Conservation (phyloP, 1,140 invertebrate species). For the Neomicropteryx cornuta region DNA sequence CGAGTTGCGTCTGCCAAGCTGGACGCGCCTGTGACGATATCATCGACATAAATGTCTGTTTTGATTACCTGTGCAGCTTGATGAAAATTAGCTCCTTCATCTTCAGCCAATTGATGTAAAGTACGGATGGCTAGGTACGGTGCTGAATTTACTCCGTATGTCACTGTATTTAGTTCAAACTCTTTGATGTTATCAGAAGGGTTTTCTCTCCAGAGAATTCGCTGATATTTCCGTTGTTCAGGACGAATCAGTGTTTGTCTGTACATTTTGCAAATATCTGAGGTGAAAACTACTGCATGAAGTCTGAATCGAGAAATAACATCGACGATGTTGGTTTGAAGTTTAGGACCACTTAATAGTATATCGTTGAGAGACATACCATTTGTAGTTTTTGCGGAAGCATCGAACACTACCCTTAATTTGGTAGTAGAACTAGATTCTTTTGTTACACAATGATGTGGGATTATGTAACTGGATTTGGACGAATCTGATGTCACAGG, state of each 20-base stretch:
- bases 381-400: slow-evolving; percentile 15
- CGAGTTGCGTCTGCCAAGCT: slow-evolving; percentile 4
- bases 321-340: slow-evolving; percentile 19
- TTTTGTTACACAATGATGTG: slow-evolving; percentile 21
- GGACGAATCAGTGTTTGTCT: slow-evolving; percentile 14
- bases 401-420: slow-evolving; percentile 26
- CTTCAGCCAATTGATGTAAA: slow-evolving; percentile 16
- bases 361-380: slow-evolving; percentile 25
- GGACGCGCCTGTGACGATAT: slow-evolving; percentile 13
- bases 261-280: slow-evolving; percentile 25
- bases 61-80: slow-evolving; percentile 12
- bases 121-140: slow-evolving; percentile 20
- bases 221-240: slow-evolving; percentile 18
- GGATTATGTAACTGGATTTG: slow-evolving; percentile 15
- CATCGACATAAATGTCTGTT: slow-evolving; percentile 20
- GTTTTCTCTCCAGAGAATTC: slow-evolving; percentile 24
- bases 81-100: slow-evolving; percentile 11
- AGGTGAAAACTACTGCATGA: slow-evolving; percentile 18
- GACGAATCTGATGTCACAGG: not conserved
- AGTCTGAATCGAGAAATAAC: slow-evolving; percentile 22
- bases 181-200: slow-evolving; percentile 11
- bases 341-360: slow-evolving; percentile 21
- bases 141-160: slow-evolving; percentile 24
- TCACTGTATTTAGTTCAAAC: slow-evolving; percentile 21
- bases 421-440: slow-evolving; percentile 18